Evolutionary conservation across 53 echinoderm and acorn worm species (phyloP), one percentile per base, ranked within the genome.

Genomic region (Temnopleurus reevesii): DNA sequence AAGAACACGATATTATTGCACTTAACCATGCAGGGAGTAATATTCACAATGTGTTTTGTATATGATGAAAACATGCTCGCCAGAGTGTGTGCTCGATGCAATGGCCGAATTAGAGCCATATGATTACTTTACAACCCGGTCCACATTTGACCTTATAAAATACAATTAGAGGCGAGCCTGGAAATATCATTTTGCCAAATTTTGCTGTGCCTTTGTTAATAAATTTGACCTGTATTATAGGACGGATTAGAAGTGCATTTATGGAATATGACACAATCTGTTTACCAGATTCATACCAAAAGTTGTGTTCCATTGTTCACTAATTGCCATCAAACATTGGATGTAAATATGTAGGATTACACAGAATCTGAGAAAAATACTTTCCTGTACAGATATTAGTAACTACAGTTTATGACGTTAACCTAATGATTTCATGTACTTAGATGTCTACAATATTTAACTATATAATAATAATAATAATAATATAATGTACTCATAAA

Each of bases 141-240:
- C 71, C 41, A 21, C 19, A 41, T n/a, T 71, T 71, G 71, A 71
- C 71, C 71, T 71, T 71, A 71, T 71, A 71, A 55, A 71, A 71
- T 23, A 71, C 71, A 71, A 71, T 71, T 71, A 71, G 71, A 71
- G 2, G 71, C n/a, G 38, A 38, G n/a, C 23, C 71, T 71, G 71
- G 71, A n/a, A 71, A 71, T 41, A 41, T 71, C 71, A 41, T 71
- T 71, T 36, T 38, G 71, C 71, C n/a, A 71, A 71, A 71, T 36
- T 71, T 41, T 71, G 71, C n/a, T 56, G 5, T 38, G 71, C 41
- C 71, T 38, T 71, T 71, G 71, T 71, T 71, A 71, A 71, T 71
- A 36, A 41, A 43, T 71, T 71, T 71, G 71, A 71, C 71, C 71
- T 41, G n/a, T 71, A 21, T 71, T 0, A 19, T 15, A 6, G 19